Conservation (phyloP, 2,888 invertebrate species). For the Oasisia sp. region DNA sequence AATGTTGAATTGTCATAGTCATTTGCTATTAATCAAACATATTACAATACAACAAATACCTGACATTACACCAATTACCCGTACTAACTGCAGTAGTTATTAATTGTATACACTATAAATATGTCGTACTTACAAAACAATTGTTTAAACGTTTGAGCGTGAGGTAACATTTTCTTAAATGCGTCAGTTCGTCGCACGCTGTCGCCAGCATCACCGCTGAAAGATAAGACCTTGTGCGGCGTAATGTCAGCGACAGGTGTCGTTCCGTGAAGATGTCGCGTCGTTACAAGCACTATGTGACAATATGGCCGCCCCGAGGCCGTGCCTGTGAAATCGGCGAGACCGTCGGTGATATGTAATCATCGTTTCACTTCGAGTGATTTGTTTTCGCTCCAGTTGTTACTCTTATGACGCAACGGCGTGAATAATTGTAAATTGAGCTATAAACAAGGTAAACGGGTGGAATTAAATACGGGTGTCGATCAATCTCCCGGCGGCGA, state of each 20-base stretch:
- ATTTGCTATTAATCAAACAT: too few relatives aligned
- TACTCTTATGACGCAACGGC: neutral
- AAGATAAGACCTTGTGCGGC: too few relatives aligned
- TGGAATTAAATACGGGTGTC: neutral
- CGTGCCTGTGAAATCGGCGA: neutral
- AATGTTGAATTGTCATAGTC: too few relatives aligned
- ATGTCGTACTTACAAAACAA: too few relatives aligned
- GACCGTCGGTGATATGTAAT: neutral
- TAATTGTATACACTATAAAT: too few relatives aligned
- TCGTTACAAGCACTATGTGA: neutral
- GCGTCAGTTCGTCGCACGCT: too few relatives aligned
- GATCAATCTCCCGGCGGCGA: neutral
- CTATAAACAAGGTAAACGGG: constrained; percentile 7
- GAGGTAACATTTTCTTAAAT: too few relatives aligned
- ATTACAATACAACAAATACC: too few relatives aligned
- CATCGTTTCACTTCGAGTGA: constrained; percentile 1
- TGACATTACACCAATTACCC: too few relatives aligned
- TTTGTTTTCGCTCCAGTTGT: neutral
- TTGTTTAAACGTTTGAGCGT: too few relatives aligned
- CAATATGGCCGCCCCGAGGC: neutral
- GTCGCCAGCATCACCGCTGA: too few relatives aligned
- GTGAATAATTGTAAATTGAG: constrained; percentile 8
- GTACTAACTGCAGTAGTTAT: too few relatives aligned
- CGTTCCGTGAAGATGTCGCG: neutral
- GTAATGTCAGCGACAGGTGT: neutral